Percentiles rank a stretch among this genome's conserved stretches.
phyloP scores from a whole-genome alignment of 2,113 vertebrate species.

The Excalfactoria chinensis region DNA sequence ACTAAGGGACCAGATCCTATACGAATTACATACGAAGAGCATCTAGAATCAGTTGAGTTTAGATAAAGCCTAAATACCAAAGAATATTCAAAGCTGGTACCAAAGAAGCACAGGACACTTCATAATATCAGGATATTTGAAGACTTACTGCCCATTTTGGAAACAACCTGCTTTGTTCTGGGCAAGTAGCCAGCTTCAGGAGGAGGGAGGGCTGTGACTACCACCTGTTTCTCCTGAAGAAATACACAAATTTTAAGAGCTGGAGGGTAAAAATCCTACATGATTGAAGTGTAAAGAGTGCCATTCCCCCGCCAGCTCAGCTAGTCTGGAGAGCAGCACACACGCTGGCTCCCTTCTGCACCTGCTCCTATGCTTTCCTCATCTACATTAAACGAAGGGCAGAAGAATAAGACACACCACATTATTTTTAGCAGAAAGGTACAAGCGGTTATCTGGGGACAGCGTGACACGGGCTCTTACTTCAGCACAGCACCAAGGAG shows the following conservation, averaged over 20 bases:
- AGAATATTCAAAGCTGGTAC: background rate
- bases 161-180: slow-evolving; percentile 39
- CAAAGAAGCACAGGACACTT: background rate
- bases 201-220: background rate
- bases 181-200: slow-evolving; percentile 47
- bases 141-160: slow-evolving; percentile 33
- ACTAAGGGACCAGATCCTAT: background rate
- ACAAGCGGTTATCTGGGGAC: background rate
- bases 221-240: slow-evolving; percentile 52
- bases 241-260: slow-evolving; percentile 29
- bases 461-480: background rate
- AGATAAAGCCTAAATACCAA: background rate
- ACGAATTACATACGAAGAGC: background rate
- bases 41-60: background rate
- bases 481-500: background rate
- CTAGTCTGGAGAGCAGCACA: background rate
- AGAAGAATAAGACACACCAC: background rate
- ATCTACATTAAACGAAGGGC: slow-evolving; percentile 1
- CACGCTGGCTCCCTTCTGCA: background rate
- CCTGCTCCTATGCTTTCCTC: background rate
- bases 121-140: background rate
- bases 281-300: background rate
- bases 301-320: background rate
- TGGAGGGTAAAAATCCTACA: background rate
- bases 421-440: background rate